Conservation (phyloP, 2,113 vertebrate genomes). For the Mobula birostris region DNA sequence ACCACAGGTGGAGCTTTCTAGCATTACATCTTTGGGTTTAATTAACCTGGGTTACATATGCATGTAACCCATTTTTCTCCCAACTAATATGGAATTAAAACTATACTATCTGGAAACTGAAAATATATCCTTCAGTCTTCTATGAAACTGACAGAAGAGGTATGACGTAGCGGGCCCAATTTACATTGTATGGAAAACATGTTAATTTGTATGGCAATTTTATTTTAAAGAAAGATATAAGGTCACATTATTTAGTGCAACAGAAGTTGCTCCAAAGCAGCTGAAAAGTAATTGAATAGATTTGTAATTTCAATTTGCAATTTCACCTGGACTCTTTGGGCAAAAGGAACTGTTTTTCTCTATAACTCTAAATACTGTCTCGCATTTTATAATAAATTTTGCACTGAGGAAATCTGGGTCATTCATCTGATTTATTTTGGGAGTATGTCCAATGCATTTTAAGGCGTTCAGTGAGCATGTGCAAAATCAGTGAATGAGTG, state of each 20-base stretch:
- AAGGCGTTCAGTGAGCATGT: background rate
- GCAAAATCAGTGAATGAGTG: background rate
- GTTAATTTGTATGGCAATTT: background rate
- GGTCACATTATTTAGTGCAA: background rate
- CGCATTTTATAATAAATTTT: background rate
- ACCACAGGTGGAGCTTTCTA: too few species aligned
- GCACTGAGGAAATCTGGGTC: background rate
- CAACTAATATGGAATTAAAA: constrained; percentile 2
- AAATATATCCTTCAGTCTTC: background rate
- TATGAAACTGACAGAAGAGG: background rate
- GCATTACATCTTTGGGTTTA: too few species aligned
- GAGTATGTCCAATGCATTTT: background rate
- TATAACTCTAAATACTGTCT: background rate
- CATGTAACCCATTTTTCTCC: background rate
- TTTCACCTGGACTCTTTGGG: too few species aligned
- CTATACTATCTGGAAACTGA: background rate
- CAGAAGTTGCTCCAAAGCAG: background rate
- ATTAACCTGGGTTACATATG: background rate
- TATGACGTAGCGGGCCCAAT: background rate
- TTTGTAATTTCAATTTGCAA: background rate
- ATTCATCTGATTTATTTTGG: background rate
- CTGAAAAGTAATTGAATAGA: background rate
- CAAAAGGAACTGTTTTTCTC: too few species aligned
- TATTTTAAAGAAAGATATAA: background rate
- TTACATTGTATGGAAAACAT: background rate